A percentile compares a stretch with the other conserved stretches of the same genome.
Evolutionary conservation across 1,140 invertebrate genomes (phyloP).

Genomic region (Aphaenogaster floridana): DNA sequence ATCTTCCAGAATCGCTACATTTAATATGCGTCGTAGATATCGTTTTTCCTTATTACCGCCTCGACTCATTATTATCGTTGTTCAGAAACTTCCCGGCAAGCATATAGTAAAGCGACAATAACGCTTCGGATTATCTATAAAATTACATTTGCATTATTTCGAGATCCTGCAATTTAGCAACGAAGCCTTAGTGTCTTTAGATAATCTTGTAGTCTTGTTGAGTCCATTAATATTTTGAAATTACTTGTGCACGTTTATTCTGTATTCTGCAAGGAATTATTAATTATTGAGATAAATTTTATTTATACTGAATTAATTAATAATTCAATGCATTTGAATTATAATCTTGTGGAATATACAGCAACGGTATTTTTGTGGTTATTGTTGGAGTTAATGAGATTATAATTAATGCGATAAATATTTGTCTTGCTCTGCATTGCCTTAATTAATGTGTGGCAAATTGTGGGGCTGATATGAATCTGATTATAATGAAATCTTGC

Average conservation of each 20-base stretch:
- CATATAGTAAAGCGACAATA: slow-evolving; percentile 45
- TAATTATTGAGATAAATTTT: slow-evolving; percentile 9
- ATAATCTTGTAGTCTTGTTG: slow-evolving; percentile 3
- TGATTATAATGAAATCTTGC: slow-evolving; percentile 39
- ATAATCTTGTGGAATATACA: background rate
- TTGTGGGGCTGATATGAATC: slow-evolving; percentile 1
- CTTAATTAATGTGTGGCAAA: slow-evolving; percentile 21
- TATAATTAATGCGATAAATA: slow-evolving; percentile 42
- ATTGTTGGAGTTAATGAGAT: slow-evolving; percentile 27
- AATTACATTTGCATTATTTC: slow-evolving; percentile 69
- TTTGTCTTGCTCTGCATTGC: slow-evolving; percentile 34
- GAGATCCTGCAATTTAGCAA: slow-evolving; percentile 56
- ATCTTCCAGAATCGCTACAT: slow-evolving; percentile 35
- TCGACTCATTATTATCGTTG: slow-evolving; percentile 61
- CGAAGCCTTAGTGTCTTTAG: background rate
- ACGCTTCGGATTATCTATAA: slow-evolving; percentile 66
- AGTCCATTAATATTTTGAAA: slow-evolving; percentile 21
- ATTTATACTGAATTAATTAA: slow-evolving; percentile 33
- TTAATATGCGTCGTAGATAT: slow-evolving; percentile 58
- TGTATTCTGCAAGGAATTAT: background rate
- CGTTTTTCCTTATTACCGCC: slow-evolving; percentile 71
- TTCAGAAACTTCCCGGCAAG: slow-evolving; percentile 59
- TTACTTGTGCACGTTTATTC: background rate
- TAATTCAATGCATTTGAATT: slow-evolving; percentile 1
- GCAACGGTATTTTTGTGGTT: slow-evolving; percentile 17